Evolutionary conservation across 2,888 invertebrate genomes (phyloP).

Genomic region (Oconnorella tubifera): DNA sequence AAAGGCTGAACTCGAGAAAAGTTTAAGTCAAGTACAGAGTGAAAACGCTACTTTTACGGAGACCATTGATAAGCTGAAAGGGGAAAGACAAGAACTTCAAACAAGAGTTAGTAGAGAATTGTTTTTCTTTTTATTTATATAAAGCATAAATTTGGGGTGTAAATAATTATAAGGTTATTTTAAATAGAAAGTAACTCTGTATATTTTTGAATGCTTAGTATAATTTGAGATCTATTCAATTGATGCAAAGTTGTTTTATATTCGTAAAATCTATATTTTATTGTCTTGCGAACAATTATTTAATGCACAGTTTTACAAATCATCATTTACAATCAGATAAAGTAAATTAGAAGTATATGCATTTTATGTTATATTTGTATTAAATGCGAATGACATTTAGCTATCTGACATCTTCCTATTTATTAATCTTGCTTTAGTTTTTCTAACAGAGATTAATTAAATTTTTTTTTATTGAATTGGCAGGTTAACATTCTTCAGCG

Average conservation of each 20-base stretch:
- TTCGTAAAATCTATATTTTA: neutral
- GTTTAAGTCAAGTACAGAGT: neutral
- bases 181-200: neutral
- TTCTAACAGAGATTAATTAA: neutral
- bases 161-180: neutral
- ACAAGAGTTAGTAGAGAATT: slow-evolving; percentile 38
- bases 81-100: slow-evolving; percentile 44
- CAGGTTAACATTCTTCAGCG: slow-evolving; percentile 4
- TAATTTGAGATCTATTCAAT: neutral
- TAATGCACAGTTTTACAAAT: too few relatives aligned
- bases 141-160: neutral
- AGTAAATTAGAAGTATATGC: too few relatives aligned
- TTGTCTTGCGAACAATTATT: too few relatives aligned
- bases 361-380: too few relatives aligned
- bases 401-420: too few relatives aligned
- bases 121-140: neutral
- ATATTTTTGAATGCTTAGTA: neutral
- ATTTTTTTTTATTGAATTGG: neutral
- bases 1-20: neutral
- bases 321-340: too few relatives aligned
- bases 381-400: too few relatives aligned
- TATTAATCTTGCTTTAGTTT: neutral
- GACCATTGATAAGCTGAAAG: slow-evolving; percentile 8
- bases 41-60: neutral
- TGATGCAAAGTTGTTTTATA: neutral